phyloP scores from a whole-genome alignment of 2,113 vertebrate genomes.

The Prunella himalayana region DNA sequence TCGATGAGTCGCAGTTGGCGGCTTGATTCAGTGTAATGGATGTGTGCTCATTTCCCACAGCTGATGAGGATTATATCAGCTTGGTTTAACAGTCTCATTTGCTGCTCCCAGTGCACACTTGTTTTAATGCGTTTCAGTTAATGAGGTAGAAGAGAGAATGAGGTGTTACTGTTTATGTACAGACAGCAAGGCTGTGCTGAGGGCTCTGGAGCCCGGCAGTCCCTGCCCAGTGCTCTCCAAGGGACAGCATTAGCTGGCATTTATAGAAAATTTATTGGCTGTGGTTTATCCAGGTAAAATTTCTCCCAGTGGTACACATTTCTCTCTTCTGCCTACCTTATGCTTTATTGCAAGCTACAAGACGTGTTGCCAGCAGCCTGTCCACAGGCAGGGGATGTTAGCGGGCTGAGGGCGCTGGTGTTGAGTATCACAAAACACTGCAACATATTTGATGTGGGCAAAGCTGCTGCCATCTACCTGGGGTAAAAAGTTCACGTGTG shows the following conservation, averaged over 20 bases:
- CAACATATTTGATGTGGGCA: accelerated
- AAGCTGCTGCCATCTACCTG: not conserved
- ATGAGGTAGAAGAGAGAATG: conserved; percentile 78
- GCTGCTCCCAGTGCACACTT: conserved; percentile 76
- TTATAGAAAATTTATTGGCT: conserved; percentile 36
- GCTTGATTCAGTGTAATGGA: conserved; percentile 59
- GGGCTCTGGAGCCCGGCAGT: conserved; percentile 14
- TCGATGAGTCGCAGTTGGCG: not conserved
- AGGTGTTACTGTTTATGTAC: conserved; percentile 73
- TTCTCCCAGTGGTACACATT: not conserved
- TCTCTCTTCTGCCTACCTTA: not conserved
- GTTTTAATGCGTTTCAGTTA: conserved; percentile 81
- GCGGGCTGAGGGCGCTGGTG: accelerated
- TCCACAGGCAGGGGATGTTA: not conserved
- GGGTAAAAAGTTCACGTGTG: not conserved
- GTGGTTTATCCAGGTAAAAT: conserved; percentile 7
- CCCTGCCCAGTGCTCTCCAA: conserved; percentile 36
- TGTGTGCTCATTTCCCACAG: conserved; percentile 70
- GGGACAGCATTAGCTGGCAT: conserved; percentile 41
- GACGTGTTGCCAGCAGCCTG: not conserved
- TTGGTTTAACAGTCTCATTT: conserved; percentile 78
- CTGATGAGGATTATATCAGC: conserved; percentile 78
- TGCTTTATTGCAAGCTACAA: not conserved
- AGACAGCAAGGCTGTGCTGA: conserved; percentile 43
- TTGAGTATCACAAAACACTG: accelerated